These are phyloP conservation scores for Drosophila azteca DNA, from an alignment of 1,140 invertebrate genomes.

Conservation along the genomic window DNA sequence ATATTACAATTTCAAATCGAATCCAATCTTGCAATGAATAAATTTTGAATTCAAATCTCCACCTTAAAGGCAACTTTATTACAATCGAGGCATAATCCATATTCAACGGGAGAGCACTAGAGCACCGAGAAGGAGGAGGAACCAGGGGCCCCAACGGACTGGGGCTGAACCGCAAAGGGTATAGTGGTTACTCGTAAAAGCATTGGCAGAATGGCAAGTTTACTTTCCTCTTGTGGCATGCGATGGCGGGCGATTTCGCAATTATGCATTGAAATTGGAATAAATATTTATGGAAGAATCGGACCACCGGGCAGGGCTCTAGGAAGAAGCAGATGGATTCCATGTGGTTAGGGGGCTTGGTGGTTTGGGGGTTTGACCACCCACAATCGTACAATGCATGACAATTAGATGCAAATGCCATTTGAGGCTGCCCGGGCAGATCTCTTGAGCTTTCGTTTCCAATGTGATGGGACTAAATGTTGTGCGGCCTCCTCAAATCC, in stretches of 20 bases:
- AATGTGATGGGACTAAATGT: constrained; percentile 13
- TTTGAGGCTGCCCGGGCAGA: neutral
- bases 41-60: too few species aligned
- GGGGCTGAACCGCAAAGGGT: constrained; percentile 3
- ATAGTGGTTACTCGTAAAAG: constrained; percentile 11
- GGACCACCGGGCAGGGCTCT: constrained; percentile 11
- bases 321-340: too few species aligned
- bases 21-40: too few species aligned
- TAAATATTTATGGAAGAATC: constrained; percentile 57
- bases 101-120: too few species aligned
- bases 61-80: too few species aligned
- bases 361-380: neutral
- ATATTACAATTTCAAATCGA: too few species aligned
- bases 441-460: constrained; percentile 1
- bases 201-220: constrained; percentile 45
- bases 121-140: too few species aligned
- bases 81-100: too few species aligned
- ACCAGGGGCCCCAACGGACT: neutral
- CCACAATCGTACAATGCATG: constrained; percentile 33
- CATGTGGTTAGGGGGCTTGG: too few species aligned
- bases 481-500: constrained; percentile 34
- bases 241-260: constrained; percentile 38
- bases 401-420: constrained; percentile 54
- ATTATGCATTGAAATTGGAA: constrained; percentile 57
- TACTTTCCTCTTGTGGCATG: constrained; percentile 33